These are phyloP conservation scores for Thunnus thynnus DNA, from an alignment of 2,113 vertebrate species.

Conservation along the genomic window DNA sequence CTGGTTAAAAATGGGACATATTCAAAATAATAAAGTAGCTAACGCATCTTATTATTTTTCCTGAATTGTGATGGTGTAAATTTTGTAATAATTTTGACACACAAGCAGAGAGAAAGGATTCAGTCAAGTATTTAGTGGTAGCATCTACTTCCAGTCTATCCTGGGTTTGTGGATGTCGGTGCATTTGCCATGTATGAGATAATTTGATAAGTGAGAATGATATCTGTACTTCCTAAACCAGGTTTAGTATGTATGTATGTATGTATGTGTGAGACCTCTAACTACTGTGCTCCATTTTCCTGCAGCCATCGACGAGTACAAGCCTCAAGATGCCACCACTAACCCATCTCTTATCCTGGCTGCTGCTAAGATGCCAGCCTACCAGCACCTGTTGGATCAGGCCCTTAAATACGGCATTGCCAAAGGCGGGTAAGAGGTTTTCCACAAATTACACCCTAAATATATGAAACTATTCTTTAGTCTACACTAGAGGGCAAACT, in stretches of 20 bases:
- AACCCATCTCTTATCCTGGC: constrained; percentile 97
- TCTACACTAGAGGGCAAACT: neutral
- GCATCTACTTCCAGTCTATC: neutral
- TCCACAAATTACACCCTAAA: neutral
- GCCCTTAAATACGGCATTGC: constrained; percentile 91
- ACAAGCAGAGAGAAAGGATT: no score
- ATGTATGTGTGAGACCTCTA: neutral
- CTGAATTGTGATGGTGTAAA: no score
- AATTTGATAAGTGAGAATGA: neutral
- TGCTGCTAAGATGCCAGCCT: constrained; percentile 94
- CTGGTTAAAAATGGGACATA: no score
- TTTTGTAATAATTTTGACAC: no score
- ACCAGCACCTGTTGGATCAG: constrained; percentile 91
- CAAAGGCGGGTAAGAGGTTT: constrained; percentile 87
- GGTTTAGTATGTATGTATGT: neutral
- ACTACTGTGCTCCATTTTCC: neutral
- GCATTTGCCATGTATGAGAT: neutral
- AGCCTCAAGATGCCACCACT: constrained; percentile 98
- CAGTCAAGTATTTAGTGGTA: no score
- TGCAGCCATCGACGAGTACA: constrained; percentile 95
- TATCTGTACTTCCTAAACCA: neutral
- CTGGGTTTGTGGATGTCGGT: neutral
- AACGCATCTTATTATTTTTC: no score
- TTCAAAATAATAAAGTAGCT: no score
- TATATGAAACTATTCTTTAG: neutral